A percentile compares a stretch with the other conserved stretches of the same genome.
Conservation (phyloP, 2,888 invertebrate species). For the Notocelia uddmanniana region DNA sequence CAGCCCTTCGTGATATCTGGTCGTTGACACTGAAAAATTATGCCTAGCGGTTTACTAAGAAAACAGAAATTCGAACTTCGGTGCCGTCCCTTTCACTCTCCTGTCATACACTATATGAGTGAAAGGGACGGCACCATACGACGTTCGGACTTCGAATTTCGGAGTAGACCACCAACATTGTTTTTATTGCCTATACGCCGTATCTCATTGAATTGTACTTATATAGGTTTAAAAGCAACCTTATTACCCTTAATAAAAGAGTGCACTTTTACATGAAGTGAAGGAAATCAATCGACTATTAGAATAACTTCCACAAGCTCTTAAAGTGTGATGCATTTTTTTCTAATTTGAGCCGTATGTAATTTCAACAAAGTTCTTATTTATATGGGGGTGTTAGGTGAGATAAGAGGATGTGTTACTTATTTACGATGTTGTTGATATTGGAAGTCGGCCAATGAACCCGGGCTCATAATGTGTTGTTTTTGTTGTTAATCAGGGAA, state of each 20-base stretch:
- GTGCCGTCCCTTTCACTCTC: too few species aligned
- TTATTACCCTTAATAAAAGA: neutral
- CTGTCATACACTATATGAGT: too few species aligned
- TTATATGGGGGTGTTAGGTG: neutral
- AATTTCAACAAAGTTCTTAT: neutral
- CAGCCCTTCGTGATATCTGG: constrained; percentile 38
- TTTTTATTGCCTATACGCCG: neutral
- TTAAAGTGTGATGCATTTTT: neutral
- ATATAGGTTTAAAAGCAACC: neutral
- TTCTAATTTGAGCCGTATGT: neutral
- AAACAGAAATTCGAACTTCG: too few species aligned
- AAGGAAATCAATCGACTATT: neutral
- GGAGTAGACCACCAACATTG: too few species aligned
- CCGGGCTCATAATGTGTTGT: neutral
- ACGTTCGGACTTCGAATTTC: too few species aligned
- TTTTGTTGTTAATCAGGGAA: constrained; percentile 22
- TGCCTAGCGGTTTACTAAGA: too few species aligned
- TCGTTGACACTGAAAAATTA: constrained; percentile 43
- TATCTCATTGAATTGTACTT: constrained; percentile 1
- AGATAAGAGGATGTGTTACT: constrained; percentile 11
- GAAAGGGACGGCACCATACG: too few species aligned
- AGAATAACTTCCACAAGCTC: neutral
- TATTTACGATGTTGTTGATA: constrained; percentile 4
- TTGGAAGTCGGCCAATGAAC: constrained; percentile 38
- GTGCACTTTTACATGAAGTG: neutral